These are phyloP conservation scores for Thalassoma bifasciatum DNA, from an alignment of 2,113 vertebrate genomes.

Conservation along the genomic window DNA sequence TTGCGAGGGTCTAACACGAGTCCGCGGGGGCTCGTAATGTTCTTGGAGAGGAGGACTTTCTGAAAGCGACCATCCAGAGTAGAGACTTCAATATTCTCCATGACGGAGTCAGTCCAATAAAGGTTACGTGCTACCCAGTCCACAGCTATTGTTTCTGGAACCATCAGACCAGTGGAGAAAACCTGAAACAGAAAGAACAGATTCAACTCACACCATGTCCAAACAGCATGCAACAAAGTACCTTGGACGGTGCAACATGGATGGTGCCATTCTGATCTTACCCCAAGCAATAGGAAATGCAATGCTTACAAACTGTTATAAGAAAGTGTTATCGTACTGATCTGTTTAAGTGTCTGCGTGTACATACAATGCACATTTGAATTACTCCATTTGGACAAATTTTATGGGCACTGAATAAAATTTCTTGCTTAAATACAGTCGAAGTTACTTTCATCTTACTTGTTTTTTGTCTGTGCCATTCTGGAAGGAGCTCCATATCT, in stretches of 20 bases:
- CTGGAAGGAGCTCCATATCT: conserved; percentile 73
- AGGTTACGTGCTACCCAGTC: conserved; percentile 83
- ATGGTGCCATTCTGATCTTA: too few relatives aligned
- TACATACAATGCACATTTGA: too few relatives aligned
- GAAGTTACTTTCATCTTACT: conserved; percentile 22
- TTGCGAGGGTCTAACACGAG: conserved; percentile 80
- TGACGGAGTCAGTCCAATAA: conserved; percentile 81
- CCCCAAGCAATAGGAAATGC: too few relatives aligned
- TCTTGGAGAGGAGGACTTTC: conserved; percentile 77
- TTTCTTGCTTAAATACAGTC: not conserved
- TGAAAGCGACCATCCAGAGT: conserved; percentile 79
- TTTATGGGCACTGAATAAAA: not conserved
- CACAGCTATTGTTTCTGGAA: conserved; percentile 80
- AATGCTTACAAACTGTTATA: too few relatives aligned
- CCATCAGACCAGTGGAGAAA: conserved; percentile 76
- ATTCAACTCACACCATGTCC: not conserved
- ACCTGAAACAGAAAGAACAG: conserved; percentile 60
- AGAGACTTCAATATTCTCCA: conserved; percentile 83
- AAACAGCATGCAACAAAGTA: too few relatives aligned
- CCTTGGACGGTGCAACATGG: too few relatives aligned
- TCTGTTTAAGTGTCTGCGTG: too few relatives aligned
- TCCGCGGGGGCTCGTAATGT: conserved; percentile 81
- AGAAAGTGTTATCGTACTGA: too few relatives aligned
- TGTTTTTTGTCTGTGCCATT: conserved; percentile 70
- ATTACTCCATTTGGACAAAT: not conserved